These are phyloP conservation scores for Elachura formosa DNA, from an alignment of 2,113 vertebrate species.

Conservation along the genomic window DNA sequence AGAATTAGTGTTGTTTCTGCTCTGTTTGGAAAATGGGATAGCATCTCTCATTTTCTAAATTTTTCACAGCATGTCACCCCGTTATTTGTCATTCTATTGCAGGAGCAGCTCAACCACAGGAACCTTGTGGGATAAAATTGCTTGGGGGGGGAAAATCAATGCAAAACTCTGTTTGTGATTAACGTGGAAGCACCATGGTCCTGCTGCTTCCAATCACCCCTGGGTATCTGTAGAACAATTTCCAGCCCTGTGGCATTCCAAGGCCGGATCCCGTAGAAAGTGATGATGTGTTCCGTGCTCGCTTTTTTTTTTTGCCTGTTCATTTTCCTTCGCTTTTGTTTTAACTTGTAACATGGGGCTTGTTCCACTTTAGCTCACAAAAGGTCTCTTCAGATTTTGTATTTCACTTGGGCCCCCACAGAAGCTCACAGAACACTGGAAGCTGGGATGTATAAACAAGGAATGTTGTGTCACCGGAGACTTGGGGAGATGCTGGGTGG, in stretches of 20 bases:
- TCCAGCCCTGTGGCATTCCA: background rate
- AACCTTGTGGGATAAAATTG: slow-evolving; percentile 6
- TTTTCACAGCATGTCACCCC: slow-evolving; percentile 15
- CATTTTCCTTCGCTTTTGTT: background rate
- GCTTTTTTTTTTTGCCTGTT: background rate
- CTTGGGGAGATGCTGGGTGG: background rate
- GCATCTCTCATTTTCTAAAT: slow-evolving; percentile 20
- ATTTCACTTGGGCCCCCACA: background rate
- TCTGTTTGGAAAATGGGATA: slow-evolving; percentile 14
- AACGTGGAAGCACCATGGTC: background rate
- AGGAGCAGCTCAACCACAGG: slow-evolving; percentile 17
- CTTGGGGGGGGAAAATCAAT: background rate
- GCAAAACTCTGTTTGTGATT: background rate
- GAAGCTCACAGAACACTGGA: background rate
- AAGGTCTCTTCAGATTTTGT: background rate
- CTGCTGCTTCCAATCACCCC: background rate
- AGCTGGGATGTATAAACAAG: background rate
- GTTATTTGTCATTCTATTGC: slow-evolving; percentile 34
- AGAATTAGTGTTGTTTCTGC: slow-evolving; percentile 31
- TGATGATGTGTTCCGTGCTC: background rate
- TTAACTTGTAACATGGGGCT: background rate
- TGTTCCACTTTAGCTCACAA: background rate
- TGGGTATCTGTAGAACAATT: background rate
- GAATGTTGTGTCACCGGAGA: background rate
- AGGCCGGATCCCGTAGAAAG: background rate